Evolutionary conservation across 2,797 vertebrate genomes (phyloP).

Genomic region (Cyprinodon diabolis): DNA sequence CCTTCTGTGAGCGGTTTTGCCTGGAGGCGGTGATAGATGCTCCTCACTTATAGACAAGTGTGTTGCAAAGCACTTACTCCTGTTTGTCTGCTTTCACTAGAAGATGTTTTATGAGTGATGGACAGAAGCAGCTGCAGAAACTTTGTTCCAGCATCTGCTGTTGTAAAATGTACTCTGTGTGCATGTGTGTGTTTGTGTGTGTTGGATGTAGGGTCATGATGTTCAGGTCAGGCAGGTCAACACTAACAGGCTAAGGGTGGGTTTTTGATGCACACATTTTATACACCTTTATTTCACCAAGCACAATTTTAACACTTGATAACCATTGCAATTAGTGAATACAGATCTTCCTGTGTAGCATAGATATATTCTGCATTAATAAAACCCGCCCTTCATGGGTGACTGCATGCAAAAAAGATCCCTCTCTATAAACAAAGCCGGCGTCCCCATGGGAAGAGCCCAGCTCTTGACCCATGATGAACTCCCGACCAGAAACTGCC

Average conservation of each 20-base stretch:
- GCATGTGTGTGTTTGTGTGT: constrained; percentile 15
- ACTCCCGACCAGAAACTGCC: constrained; percentile 74
- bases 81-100: constrained; percentile 52
- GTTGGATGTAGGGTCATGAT: constrained; percentile 3
- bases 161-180: constrained; percentile 23
- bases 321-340: constrained; percentile 42
- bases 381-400: constrained; percentile 55
- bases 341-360: constrained; percentile 19
- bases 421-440: constrained; percentile 61
- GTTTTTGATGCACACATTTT: constrained; percentile 58
- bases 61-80: constrained; percentile 58
- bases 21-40: constrained; percentile 58
- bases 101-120: constrained; percentile 51
- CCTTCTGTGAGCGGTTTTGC: constrained; percentile 44
- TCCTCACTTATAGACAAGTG: constrained; percentile 57
- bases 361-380: constrained; percentile 63
- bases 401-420: constrained; percentile 44
- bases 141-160: constrained; percentile 44
- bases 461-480: constrained; percentile 71
- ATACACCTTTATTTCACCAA: not conserved
- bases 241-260: constrained; percentile 61
- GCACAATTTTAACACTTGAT: not conserved
- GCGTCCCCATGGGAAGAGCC: constrained; percentile 56
- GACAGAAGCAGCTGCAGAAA: constrained; percentile 61
- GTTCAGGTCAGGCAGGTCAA: constrained; percentile 56